Evolutionary conservation across 2,888 invertebrate genomes (phyloP).

Genomic region (Noctua janthe): DNA sequence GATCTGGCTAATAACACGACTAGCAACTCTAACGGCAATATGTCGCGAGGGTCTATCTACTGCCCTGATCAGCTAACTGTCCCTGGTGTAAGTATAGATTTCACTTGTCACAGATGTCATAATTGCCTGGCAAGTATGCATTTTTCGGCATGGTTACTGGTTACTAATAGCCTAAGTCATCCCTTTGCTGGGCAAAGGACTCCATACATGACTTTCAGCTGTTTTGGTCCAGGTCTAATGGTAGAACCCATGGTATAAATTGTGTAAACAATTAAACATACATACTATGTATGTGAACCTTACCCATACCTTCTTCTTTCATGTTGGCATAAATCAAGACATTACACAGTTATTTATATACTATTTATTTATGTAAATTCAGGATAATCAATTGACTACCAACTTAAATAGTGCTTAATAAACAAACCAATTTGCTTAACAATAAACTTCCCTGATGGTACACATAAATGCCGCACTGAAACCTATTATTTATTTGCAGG

Average conservation of each 20-base stretch:
- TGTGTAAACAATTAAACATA: too few species aligned
- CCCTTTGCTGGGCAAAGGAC: neutral
- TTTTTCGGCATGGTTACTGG: neutral
- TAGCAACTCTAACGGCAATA: slow-evolving; percentile 78
- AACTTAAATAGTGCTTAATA: neutral
- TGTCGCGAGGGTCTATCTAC: slow-evolving; percentile 83
- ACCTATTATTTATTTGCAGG: slow-evolving; percentile 68
- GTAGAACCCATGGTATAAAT: neutral
- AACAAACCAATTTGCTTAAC: neutral
- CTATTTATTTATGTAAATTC: neutral
- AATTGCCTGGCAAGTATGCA: neutral
- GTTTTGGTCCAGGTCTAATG: neutral
- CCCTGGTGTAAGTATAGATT: slow-evolving; percentile 78
- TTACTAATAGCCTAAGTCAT: neutral
- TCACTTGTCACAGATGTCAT: neutral
- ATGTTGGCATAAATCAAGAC: neutral
- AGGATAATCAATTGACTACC: neutral
- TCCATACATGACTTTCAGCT: neutral
- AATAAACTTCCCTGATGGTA: neutral
- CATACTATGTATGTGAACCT: too few species aligned
- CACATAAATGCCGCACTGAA: neutral
- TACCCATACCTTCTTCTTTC: too few species aligned
- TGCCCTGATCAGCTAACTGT: slow-evolving; percentile 86
- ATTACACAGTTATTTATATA: neutral
- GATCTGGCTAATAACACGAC: slow-evolving; percentile 92